A percentile compares a stretch with the other conserved stretches of the same genome.
Evolutionary conservation across 2,113 vertebrate genomes (phyloP).

Genomic region (Tauraco erythrolophus): DNA sequence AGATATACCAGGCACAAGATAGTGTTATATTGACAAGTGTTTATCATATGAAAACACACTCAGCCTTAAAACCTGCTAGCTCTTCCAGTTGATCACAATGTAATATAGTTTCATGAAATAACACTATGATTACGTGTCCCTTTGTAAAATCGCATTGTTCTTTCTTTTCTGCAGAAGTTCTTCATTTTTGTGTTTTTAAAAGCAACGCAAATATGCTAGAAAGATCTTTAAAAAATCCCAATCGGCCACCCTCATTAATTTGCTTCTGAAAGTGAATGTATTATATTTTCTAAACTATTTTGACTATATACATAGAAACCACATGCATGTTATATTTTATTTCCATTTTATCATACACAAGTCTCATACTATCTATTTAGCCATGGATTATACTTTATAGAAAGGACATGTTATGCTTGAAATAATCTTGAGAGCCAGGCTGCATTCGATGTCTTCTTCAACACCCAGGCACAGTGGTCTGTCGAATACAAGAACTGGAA

Average conservation of each 20-base stretch:
- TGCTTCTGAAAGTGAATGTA: constrained; percentile 33
- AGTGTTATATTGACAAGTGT: constrained; percentile 33
- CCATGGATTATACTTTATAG: constrained; percentile 10
- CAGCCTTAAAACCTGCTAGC: neutral
- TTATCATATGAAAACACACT: constrained; percentile 38
- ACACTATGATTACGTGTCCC: neutral
- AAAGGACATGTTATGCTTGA: neutral
- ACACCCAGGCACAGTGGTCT: neutral
- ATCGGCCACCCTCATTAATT: neutral
- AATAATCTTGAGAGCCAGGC: neutral
- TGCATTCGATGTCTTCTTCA: neutral
- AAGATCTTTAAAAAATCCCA: neutral
- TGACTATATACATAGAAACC: neutral
- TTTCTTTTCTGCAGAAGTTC: neutral
- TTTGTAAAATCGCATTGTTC: neutral
- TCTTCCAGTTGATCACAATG: neutral
- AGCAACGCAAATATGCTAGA: neutral
- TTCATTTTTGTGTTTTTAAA: neutral
- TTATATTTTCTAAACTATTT: constrained; percentile 9
- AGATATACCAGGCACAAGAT: constrained; percentile 5
- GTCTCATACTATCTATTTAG: constrained; percentile 11
- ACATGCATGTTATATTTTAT: constrained; percentile 13
- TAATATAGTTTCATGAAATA: neutral
- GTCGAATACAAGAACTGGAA: neutral
- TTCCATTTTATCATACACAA: constrained; percentile 1